phyloP scores from a whole-genome alignment of 2,797 vertebrate genomes.

The Furcifer pardalis region DNA sequence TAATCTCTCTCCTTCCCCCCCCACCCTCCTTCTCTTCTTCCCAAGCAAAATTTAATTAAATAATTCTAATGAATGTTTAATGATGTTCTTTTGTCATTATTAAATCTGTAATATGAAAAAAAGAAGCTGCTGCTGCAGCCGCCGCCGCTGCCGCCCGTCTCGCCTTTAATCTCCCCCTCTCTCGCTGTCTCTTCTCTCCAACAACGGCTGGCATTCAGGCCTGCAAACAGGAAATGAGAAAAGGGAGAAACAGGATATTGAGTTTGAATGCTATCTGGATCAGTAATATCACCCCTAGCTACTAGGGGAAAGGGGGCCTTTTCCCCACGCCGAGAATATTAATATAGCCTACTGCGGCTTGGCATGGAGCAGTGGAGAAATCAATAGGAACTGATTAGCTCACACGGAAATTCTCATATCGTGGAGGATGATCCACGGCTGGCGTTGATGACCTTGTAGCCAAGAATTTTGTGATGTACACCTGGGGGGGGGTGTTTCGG shows the following conservation, averaged over 20 bases:
- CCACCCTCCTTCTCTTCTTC: slow-evolving; percentile 69
- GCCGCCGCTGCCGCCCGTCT: slow-evolving; percentile 70
- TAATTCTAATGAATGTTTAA: slow-evolving; percentile 96
- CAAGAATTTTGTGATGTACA: not conserved
- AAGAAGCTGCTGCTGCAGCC: slow-evolving; percentile 74
- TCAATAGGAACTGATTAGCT: slow-evolving; percentile 41
- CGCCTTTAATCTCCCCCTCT: slow-evolving; percentile 34
- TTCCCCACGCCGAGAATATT: slow-evolving; percentile 55
- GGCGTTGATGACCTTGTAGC: slow-evolving; percentile 15
- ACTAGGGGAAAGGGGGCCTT: slow-evolving; percentile 24
- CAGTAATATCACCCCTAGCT: slow-evolving; percentile 63
- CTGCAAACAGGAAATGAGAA: slow-evolving; percentile 93
- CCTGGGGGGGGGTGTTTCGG: not conserved
- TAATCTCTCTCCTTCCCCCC: slow-evolving; percentile 82
- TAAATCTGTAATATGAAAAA: slow-evolving; percentile 92
- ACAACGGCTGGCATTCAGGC: slow-evolving; percentile 69
- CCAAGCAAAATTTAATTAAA: slow-evolving; percentile 92
- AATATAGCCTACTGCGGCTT: slow-evolving; percentile 40
- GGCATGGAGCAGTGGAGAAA: slow-evolving; percentile 28
- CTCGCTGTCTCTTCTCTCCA: slow-evolving; percentile 6
- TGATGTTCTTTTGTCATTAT: slow-evolving; percentile 91
- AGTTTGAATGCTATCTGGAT: slow-evolving; percentile 88
- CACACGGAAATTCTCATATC: not conserved
- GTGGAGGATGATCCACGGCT: not conserved
- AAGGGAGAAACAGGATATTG: slow-evolving; percentile 93